Evolutionary conservation across 1,140 invertebrate species (phyloP), one percentile per base, ranked within the genome.

Genomic region (Heliconius nattereri): DNA sequence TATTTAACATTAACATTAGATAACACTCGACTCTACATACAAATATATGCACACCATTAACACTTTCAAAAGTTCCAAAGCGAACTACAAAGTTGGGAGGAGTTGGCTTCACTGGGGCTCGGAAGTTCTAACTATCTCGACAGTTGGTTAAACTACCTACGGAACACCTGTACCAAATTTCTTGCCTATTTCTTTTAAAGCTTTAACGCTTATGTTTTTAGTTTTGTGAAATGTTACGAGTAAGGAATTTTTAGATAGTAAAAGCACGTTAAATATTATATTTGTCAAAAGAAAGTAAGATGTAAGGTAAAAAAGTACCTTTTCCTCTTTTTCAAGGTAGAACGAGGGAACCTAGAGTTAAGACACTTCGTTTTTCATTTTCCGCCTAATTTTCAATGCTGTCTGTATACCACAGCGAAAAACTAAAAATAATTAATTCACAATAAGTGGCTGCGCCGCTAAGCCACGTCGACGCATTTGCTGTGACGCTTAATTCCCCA

Each of bases 131-230:
- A 66, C 60, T 66, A 66, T 66, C 60, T 66, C 26, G 60, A 66
- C 60, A 66, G 60, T 66, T 29, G 60, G 60, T 66, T n/a, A 66
- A 66, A 66, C 60, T 66, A 66, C 60, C 26, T 66, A 29, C 60
- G 23, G 60, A 66, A 66, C 60, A 66, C 60, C 60, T 66, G 60
- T 66, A 66, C 11, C 60, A n/a, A 52, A 66, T 26, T 16, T 66
- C 26, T 66, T 16, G 60, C 60, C 29, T 66, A 66, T 66, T 66
- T 66, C 26, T 66, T 66, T 11, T 66, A 29, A 66, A 13, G 8
- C 8, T 3, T 57, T 60, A 66, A 5, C 26, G 9, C 29, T 11
- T 29, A 66, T 66, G n/a, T 23, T 29, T 66, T 19, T 66, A 66
- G 13, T 29, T 66, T 23, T 23, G 8, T 2, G 23, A 57, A 54